Evolutionary conservation across 2,888 invertebrate species (phyloP).

Genomic region (Pandemis heparana): DNA sequence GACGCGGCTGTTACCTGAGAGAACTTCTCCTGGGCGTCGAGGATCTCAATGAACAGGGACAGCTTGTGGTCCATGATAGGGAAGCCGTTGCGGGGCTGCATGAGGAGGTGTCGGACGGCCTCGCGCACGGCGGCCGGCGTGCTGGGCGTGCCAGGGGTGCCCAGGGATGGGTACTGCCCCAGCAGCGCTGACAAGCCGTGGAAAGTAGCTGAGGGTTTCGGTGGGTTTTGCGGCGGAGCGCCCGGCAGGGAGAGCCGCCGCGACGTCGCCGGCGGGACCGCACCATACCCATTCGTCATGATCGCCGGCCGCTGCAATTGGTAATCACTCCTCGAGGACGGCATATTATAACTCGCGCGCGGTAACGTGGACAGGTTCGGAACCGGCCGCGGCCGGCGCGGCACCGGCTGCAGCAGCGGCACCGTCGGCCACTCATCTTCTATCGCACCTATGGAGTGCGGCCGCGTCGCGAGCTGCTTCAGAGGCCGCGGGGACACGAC

Average conservation of each 20-base stretch:
- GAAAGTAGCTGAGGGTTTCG: slow-evolving; percentile 88
- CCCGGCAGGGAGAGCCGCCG: slow-evolving; percentile 85
- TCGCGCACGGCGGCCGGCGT: slow-evolving; percentile 89
- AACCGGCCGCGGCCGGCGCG: slow-evolving; percentile 81
- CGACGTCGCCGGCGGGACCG: slow-evolving; percentile 80
- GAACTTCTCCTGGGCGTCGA: slow-evolving; percentile 93
- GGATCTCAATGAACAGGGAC: slow-evolving; percentile 92
- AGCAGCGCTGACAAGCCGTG: slow-evolving; percentile 81
- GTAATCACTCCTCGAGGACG: slow-evolving; percentile 87
- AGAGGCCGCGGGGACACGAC: slow-evolving; percentile 78
- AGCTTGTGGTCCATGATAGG: slow-evolving; percentile 92
- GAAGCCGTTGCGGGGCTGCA: slow-evolving; percentile 90
- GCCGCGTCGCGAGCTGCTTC: slow-evolving; percentile 76
- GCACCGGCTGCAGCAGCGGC: slow-evolving; percentile 83
- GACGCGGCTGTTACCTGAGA: slow-evolving; percentile 87
- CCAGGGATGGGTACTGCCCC: slow-evolving; percentile 64
- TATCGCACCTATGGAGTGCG: slow-evolving; percentile 87
- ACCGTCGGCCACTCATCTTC: slow-evolving; percentile 78
- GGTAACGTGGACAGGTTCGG: slow-evolving; percentile 76
- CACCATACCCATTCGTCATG: slow-evolving; percentile 81
- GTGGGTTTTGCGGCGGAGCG: slow-evolving; percentile 76
- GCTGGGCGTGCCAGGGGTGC: slow-evolving; percentile 77
- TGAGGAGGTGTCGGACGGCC: slow-evolving; percentile 88
- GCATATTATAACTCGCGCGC: slow-evolving; percentile 82
- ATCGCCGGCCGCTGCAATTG: slow-evolving; percentile 85